Conservation (phyloP, 2,888 invertebrate genomes). For the Hydrotaea diabolus region DNA sequence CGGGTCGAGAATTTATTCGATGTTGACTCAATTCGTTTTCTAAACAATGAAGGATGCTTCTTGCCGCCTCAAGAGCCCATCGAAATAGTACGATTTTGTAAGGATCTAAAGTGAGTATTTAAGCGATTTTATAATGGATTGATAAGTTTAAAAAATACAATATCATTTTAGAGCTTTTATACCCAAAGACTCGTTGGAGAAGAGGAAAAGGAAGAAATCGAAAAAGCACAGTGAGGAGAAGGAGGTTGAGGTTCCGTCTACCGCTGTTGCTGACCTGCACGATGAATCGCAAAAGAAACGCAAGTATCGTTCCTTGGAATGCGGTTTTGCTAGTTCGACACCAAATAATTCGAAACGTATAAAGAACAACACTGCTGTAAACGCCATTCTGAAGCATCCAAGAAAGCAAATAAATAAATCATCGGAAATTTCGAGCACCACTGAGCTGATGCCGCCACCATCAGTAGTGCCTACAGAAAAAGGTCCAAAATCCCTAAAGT, state of each 20-base stretch:
- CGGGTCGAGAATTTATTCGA: slow-evolving; percentile 69
- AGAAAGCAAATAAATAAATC: slow-evolving; percentile 34
- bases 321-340: slow-evolving; percentile 7
- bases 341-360: slow-evolving; percentile 55
- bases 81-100: not conserved
- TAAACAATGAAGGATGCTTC: slow-evolving; percentile 67
- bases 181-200: slow-evolving; percentile 50
- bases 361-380: not conserved
- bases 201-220: slow-evolving; percentile 57
- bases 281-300: slow-evolving; percentile 55
- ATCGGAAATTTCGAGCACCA: slow-evolving; percentile 63
- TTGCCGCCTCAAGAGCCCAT: slow-evolving; percentile 64
- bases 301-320: slow-evolving; percentile 50
- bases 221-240: slow-evolving; percentile 33
- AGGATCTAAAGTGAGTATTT: slow-evolving; percentile 38
- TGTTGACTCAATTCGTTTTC: slow-evolving; percentile 67
- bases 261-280: not conserved
- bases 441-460: not conserved
- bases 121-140: too few relatives aligned
- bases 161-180: slow-evolving; percentile 63
- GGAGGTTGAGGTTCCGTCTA: not conserved
- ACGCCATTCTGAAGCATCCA: not conserved
- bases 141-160: not conserved
- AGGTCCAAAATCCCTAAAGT: not conserved
- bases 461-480: not conserved